Conservation (phyloP, 2,113 vertebrate genomes). For the Thunnus maccoyii region DNA sequence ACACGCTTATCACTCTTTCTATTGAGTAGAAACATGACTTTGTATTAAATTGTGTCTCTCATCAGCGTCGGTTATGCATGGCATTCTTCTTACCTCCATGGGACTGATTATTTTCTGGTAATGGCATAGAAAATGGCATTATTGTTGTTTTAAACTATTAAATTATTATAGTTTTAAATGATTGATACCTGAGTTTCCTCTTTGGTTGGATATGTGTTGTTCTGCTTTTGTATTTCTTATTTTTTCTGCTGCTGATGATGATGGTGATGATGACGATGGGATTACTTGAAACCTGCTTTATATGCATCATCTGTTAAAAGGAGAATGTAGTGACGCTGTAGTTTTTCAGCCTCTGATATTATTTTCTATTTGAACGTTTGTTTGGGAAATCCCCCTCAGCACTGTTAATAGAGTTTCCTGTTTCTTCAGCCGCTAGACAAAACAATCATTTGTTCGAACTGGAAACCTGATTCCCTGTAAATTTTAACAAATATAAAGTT, state of each 20-base stretch:
- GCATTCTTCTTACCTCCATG: constrained; percentile 73
- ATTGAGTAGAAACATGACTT: constrained; percentile 53
- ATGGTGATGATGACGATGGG: constrained; percentile 55
- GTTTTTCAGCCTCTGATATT: constrained; percentile 34
- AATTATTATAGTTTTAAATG: constrained; percentile 71
- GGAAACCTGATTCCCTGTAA: no score
- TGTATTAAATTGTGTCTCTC: constrained; percentile 76
- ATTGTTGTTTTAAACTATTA: constrained; percentile 72
- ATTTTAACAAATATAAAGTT: no score
- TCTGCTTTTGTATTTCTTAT: constrained; percentile 65
- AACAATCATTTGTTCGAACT: background rate
- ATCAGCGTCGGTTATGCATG: constrained; percentile 81
- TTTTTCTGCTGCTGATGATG: constrained; percentile 42
- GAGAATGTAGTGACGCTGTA: constrained; percentile 61
- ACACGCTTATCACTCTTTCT: constrained; percentile 55
- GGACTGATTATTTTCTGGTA: constrained; percentile 57
- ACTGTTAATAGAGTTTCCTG: background rate
- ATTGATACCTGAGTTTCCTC: constrained; percentile 64
- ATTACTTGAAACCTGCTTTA: constrained; percentile 81
- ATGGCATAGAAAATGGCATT: constrained; percentile 68
- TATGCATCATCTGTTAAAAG: constrained; percentile 68
- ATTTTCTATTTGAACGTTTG: constrained; percentile 22
- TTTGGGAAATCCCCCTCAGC: background rate
- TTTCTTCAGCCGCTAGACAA: background rate
- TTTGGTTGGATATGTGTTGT: constrained; percentile 52